Evolutionary conservation across 2,888 invertebrate genomes (phyloP), one percentile per base, ranked within the genome.

Genomic region (Brenthis hecate): DNA sequence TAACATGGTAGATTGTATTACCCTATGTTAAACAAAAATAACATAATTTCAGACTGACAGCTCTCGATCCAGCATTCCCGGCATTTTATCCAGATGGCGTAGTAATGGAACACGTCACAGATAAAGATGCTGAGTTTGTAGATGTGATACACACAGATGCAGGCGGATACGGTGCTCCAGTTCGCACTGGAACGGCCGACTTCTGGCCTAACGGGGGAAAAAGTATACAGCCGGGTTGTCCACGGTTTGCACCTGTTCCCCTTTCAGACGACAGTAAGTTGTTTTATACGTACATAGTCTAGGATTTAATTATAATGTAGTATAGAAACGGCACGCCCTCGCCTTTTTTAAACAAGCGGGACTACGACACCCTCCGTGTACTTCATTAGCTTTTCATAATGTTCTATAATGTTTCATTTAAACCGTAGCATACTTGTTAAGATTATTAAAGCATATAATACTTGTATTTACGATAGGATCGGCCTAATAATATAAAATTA

Each of bases 111-210:
- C 94, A 94, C 74, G 81, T 94, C 13, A 87, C 76, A 53, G 88
- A 89, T 2, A 85, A 84, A 2, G 94, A 94, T 78, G 94, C 94
- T 0, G 92, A 93, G 61, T 94, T 94, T 56, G 94, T 94, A 1
- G 94, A 96, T 81, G 93, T 96, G 6, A 95, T 96, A 69, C 96
- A 96, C 78, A 95, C 96, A 0, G 95, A 95, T 75, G 94, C 94
- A 0, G 94, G 94, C 43, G 87, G 92, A 0, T 94, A 94, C 70
- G 95, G 94, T 0, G 94, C 94, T 0, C 94, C 94, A 0, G 90
- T 93, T 0, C 81, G 86, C 16, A 94, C 94, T 0, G 95, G 94
- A 0, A 94, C 94, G 0, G 94, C 86, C 0, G 94, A 94, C 76
- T 94, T 94, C 82, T 94, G 94, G 94, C 94, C 94, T 0, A 94